Base-by-base conservation (phyloP, 2,113 vertebrate genomes). In the Marcusenius ussheri region DNA sequence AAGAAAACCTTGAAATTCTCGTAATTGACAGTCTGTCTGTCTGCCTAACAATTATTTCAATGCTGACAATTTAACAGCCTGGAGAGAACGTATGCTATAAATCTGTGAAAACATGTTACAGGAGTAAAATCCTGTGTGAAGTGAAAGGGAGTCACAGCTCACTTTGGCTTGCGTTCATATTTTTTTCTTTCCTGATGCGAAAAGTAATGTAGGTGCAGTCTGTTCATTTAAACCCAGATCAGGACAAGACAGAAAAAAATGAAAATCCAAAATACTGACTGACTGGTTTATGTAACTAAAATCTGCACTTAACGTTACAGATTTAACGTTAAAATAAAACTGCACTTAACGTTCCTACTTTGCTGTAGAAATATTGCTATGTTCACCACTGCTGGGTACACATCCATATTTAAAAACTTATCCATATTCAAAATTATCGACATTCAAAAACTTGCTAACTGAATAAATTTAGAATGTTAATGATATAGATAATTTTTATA, bases 1-100 rank as follows among this genome's bases (percentile, higher is more conserved):
- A 35, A 53, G 49, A 17, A 51, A 87, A 51, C 49, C 49, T 13
- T 47, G 45, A 24, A 84, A 84, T 84, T 47, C 42, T 27, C 3
- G 8, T n/a, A 87, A 87, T 51, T 87, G 83, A 84, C 83, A 53
- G 49, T 53, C 9, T 50, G 46, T 87, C 85, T 56, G 49, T 53
- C 27, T 19, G n/a, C 50, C 47, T 56, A 35, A 35, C 15, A 9
- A 51, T 31, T 35, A 53, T 35, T 56, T 53, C 50, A 87, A n/a
- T 9, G 31, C 31, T 53, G 84, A 87, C 84, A 87, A 87, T 87
- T 46, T 87, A 84, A 84, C 45, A 46, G 42, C 83, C 45, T n/a
- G 83, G 83, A 47, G 6, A 21, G 42, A 84, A 80, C 74, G 21
- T 80, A n/a, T 47, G 17, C 45, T 84, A 46, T 84, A 47, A 47